Evolutionary conservation across 2,113 vertebrate genomes (phyloP), one percentile per base, ranked within the genome.

Genomic region (Misgurnus anguillicaudatus): DNA sequence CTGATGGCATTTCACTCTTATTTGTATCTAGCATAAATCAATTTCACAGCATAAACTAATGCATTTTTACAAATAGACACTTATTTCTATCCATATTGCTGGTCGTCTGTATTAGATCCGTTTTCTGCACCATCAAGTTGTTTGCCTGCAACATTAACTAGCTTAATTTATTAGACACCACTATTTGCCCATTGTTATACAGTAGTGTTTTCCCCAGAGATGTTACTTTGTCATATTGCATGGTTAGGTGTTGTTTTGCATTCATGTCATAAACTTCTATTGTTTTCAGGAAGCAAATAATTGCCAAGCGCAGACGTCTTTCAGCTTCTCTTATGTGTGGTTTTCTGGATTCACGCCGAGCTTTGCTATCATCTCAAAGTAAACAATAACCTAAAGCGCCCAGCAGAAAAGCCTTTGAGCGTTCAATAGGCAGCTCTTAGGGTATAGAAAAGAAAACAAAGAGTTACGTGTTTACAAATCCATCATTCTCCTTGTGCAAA

Each of bases 351-450:
- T 74, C 71, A 31, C 45, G 39, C 39, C 21, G 57, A 74, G 71
- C 60, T 14, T 74, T 9, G 41, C 57, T 74, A 24, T 74, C 71
- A 61, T 74, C 57, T 47, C 51, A 74, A 60, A 36, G 41, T 11
- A 74, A 74, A 74, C 57, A 60, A 61, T 61, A 74, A 61, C 71
- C 55, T 41, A 62, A 58, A 74, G 60, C 53, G 38, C 36, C 38
- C n/a, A n/a, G 69, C 57, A 58, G 51, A 21, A 58, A 72, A 41
- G 11, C 13, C 38, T 72, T 72, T 16, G 36, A 57, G 36, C 11
- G 39, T 31, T 17, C 57, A 61, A 61, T 45, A 31, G 38, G 14
- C 17, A 19, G 57, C 19, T 74, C 14, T n/a, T 47, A 17, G 1
- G n/a, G 38, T 58, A 58, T 38, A 42, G 17, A 72, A 72, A 72